These are phyloP conservation scores for Xestia c-nigrum DNA, from an alignment of 2,888 invertebrate species.

Conservation along the genomic window DNA sequence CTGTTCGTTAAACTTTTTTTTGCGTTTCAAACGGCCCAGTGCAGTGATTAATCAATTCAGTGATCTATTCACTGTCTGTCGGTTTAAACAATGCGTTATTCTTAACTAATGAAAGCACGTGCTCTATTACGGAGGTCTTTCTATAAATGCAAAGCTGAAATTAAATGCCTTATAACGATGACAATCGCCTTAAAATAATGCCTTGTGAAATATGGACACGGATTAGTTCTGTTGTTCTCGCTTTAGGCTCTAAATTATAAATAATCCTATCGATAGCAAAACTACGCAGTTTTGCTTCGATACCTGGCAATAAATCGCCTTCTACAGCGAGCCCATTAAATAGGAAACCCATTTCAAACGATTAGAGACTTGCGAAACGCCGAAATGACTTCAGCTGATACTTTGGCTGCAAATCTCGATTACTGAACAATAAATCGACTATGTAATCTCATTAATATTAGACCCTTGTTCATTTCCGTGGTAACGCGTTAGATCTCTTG, in stretches of 20 bases:
- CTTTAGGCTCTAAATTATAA: conserved; percentile 26
- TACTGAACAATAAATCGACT: conserved; percentile 75
- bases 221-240: conserved; percentile 19
- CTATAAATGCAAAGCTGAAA: not conserved
- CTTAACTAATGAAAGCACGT: not conserved
- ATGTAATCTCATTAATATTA: conserved; percentile 75
- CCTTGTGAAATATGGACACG: conserved; percentile 22
- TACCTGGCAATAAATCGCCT: conserved; percentile 65
- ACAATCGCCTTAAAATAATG: conserved; percentile 1
- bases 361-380: conserved; percentile 68
- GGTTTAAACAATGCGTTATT: not conserved
- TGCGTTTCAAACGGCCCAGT: conserved; percentile 1
- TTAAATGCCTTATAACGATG: conserved; percentile 4
- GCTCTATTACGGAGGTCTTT: not conserved
- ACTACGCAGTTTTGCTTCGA: conserved; percentile 42
- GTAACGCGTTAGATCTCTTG: conserved; percentile 51
- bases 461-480: conserved; percentile 63
- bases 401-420: conserved; percentile 71
- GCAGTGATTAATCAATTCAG: conserved; percentile 20
- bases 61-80: not conserved
- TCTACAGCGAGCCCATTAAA: conserved; percentile 55
- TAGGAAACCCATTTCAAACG: conserved; percentile 67
- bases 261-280: conserved; percentile 41
- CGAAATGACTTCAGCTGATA: conserved; percentile 61
- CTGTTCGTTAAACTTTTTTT: not conserved